Evolutionary conservation across 30 jellyfish, hydroid and myxozoan species (phyloP), one percentile per base, ranked within the genome.

Genomic region (Rhopilema esculentum): DNA sequence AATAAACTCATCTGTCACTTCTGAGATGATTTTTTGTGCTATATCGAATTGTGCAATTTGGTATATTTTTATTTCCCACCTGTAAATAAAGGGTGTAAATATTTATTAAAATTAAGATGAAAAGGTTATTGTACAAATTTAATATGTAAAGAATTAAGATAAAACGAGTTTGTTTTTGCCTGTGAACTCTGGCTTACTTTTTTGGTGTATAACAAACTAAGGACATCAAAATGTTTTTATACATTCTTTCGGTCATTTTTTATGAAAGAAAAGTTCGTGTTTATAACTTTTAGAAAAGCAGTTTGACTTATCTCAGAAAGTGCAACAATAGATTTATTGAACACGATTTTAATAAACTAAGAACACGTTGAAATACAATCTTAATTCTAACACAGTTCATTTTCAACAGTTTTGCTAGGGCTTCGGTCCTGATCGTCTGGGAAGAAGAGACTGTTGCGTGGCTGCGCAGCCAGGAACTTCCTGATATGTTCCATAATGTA

Each of bases 11-110:
- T 40, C 12, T 40, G 57, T 6, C 57, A 2, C 57, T 40, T 6
- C 12, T 12, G 57, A 40, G 57, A 12, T 12, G 12, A 40, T 40
- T 12, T 40, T 6, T 40, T 40, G 57, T 40, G 57, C 57, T 40
- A 40, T 12, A 12, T 12, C 9, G 57, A 40, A 40, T 40, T 30
- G 21, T 80, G 68, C 53, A 50, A 68, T 33, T 64, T 66, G 74
- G 62, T 80, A 66, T 80, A 79, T 74, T 77, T 84, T 85, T 65
- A 57, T 65, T 79, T 65, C 74, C 74, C 79, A 25, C 8, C 8
- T 85, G 94, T 85, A 85, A 20, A 85, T 85, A 74, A 25, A 33
- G 79, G 84, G 25, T 85, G 94, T 85, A 85, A 61, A 85, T 85
- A 85, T 85, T 85, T 85, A 85, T 85, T 74, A 69, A n/a, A 19